Percentiles rank a stretch among this genome's conserved stretches.
phyloP scores from a whole-genome alignment of 2,888 invertebrate species.

The Salpingus planirostris region DNA sequence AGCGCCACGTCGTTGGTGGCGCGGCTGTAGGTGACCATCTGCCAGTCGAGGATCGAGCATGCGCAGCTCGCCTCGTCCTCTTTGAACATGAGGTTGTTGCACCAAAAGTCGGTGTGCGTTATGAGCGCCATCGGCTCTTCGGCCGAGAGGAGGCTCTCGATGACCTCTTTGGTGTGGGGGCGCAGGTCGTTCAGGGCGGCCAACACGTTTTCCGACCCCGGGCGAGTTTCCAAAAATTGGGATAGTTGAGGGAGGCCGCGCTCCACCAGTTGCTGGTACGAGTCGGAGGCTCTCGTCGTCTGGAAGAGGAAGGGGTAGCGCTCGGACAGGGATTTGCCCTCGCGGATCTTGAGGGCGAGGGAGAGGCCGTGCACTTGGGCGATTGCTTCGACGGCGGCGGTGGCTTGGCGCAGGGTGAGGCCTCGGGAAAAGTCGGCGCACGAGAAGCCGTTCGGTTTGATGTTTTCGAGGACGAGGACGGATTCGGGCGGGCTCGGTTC shows the following conservation, averaged over 20 bases:
- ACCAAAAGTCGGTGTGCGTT: conserved; percentile 80
- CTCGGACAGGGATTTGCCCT: conserved; percentile 44
- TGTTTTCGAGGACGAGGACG: conserved; percentile 66
- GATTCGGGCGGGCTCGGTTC: conserved; percentile 50
- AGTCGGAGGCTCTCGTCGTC: conserved; percentile 68
- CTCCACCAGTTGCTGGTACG: conserved; percentile 69
- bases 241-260: conserved; percentile 68
- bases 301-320: conserved; percentile 65
- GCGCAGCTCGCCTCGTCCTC: conserved; percentile 44
- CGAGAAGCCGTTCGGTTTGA: conserved; percentile 55
- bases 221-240: conserved; percentile 57
- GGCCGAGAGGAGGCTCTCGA: conserved; percentile 61
- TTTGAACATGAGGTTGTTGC: conserved; percentile 65
- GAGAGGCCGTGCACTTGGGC: conserved; percentile 68
- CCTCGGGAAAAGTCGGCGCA: conserved; percentile 63
- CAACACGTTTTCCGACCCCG: conserved; percentile 54
- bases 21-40: conserved; percentile 70
- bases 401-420: conserved; percentile 54
- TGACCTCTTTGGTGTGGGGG: conserved; percentile 61
- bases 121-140: conserved; percentile 65
- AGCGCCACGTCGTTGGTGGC: conserved; percentile 74
- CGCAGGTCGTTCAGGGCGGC: conserved; percentile 52
- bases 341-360: conserved; percentile 51
- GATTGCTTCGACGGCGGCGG: conserved; percentile 61
- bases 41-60: conserved; percentile 73